Conservation (phyloP, 1,140 invertebrate species). For the Hermetia illucens region DNA sequence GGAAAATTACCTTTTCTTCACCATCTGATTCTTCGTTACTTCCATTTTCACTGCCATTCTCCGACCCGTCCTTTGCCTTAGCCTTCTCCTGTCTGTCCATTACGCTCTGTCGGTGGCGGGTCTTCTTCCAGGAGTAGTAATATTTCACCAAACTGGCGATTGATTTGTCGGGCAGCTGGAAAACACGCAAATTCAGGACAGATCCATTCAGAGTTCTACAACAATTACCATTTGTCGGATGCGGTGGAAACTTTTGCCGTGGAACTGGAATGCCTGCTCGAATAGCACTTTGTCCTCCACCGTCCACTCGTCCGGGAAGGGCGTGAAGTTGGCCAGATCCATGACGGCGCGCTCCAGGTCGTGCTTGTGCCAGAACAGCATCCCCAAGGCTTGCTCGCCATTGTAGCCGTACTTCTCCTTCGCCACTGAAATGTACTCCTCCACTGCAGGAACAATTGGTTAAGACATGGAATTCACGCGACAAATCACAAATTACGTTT, state of each 20-base stretch:
- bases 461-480: not conserved
- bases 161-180: conserved; percentile 86
- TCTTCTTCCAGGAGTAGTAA: conserved; percentile 98
- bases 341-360: conserved; percentile 81
- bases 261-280: conserved; percentile 95
- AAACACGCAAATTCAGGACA: conserved; percentile 9
- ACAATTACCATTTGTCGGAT: conserved; percentile 87
- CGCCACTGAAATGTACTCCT: conserved; percentile 87
- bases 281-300: conserved; percentile 96
- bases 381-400: conserved; percentile 91
- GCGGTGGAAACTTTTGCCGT: conserved; percentile 95
- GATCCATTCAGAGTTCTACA: too few relatives aligned
- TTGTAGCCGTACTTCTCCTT: conserved; percentile 98
- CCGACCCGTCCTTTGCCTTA: conserved; percentile 53
- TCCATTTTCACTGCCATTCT: conserved; percentile 54
- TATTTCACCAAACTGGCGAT: conserved; percentile 94
- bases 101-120: conserved; percentile 73
- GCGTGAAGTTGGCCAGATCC: conserved; percentile 93
- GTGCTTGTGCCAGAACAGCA: conserved; percentile 98
- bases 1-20: conserved; percentile 80
- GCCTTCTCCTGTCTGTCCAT: conserved; percentile 61
- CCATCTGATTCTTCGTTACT: conserved; percentile 77
- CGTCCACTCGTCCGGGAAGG: conserved; percentile 96
- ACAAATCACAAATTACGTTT: conserved; percentile 47
- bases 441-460: conserved; percentile 46